Conservation (phyloP, 2,888 invertebrate genomes). For the Ochlodes sylvanus region DNA sequence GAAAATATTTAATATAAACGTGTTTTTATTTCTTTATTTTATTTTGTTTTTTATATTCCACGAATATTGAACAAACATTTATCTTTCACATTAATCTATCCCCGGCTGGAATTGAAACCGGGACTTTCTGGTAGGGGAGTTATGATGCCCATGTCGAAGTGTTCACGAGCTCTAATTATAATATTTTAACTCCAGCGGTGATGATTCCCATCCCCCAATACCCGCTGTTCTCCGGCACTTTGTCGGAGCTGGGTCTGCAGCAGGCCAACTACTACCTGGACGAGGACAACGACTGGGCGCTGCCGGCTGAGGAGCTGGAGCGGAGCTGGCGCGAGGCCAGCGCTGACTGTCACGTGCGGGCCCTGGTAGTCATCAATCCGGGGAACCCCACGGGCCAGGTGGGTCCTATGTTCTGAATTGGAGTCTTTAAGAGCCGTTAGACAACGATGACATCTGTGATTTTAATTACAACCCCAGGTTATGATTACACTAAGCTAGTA, state of each 20-base stretch:
- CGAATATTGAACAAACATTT: too few species aligned
- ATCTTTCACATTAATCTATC: too few species aligned
- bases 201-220: slow-evolving; percentile 99
- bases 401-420: not conserved
- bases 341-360: slow-evolving; percentile 88
- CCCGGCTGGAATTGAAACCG: too few species aligned
- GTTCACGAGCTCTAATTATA: not conserved
- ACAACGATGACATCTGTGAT: too few species aligned
- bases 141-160: too few species aligned
- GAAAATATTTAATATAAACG: too few species aligned
- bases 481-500: too few species aligned
- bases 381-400: slow-evolving; percentile 98
- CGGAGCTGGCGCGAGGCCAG: slow-evolving; percentile 87
- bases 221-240: slow-evolving; percentile 96
- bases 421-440: too few species aligned
- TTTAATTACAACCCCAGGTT: too few species aligned
- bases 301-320: slow-evolving; percentile 91
- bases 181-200: slow-evolving; percentile 84
- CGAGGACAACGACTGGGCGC: slow-evolving; percentile 93
- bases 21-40: too few species aligned
- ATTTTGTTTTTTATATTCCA: too few species aligned
- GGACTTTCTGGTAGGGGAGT: too few species aligned
- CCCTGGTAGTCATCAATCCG: slow-evolving; percentile 97
- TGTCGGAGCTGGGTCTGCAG: slow-evolving; percentile 94
- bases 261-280: slow-evolving; percentile 95